Evolutionary conservation across 1,140 invertebrate genomes (phyloP), one percentile per base, ranked within the genome.

Genomic region (Oryctes rhinoceros): DNA sequence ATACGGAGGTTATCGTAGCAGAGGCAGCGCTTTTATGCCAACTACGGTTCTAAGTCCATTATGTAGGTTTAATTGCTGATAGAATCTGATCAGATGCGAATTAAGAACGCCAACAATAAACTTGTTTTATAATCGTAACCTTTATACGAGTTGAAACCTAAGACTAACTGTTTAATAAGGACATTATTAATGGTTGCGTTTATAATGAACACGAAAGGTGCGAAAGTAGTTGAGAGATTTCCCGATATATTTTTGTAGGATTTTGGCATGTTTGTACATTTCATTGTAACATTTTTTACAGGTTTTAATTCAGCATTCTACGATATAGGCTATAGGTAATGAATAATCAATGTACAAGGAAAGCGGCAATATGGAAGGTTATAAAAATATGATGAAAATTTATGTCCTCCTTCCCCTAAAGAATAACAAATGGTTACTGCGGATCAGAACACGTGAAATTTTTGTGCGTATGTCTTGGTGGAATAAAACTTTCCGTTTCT

Each of bases 71-170:
- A 59, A 59, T 59, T 59, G 53, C 15, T 15, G 53, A 59, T 59
- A 59, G 15, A 18, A 59, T 59, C 53, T 59, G 18, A 59, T 59
- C 53, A 59, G 53, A 59, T 59, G 11, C 5, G 15, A 59, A 59
- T 59, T 59, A 59, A 59, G 18, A 59, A 59, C n/a, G 53, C 53
- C 15, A 59, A 15, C 53, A 59, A 59, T 59, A n/a, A 59, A 59
- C 18, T 4, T 59, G 15, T 59, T 59, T 59, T 59, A 59, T 59
- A 18, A 18, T 59, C 18, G 53, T 59, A 59, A 11, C 13, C 15
- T 15, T 59, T n/a, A n/a, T 15, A 59, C 15, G 15, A n/a, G 53
- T 59, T 59, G 53, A 59, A 18, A 18, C 18, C 11, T 59, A 59
- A 59, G 18, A 5, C 53, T n/a, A 59, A 59, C 13, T 39, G 39